A percentile compares a stretch with the other conserved stretches of the same genome.
Conservation (phyloP, 1,140 invertebrate genomes). For the Octopus sinensis region DNA sequence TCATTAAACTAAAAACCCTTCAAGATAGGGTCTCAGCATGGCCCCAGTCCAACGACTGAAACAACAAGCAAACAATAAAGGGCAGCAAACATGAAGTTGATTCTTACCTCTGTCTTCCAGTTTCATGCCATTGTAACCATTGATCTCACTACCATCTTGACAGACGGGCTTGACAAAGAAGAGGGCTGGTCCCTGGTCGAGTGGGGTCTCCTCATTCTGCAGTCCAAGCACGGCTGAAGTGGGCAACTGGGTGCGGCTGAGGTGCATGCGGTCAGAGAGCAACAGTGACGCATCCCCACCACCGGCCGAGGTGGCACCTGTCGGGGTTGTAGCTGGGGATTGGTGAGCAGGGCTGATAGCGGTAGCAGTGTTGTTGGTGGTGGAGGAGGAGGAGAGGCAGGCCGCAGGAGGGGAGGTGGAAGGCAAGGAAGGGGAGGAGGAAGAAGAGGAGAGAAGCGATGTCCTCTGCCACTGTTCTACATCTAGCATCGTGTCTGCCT, state of each 20-base stretch:
- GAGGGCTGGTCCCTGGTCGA: constrained; percentile 36
- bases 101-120: constrained; percentile 49
- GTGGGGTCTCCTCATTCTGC: constrained; percentile 31
- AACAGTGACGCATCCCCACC: no score
- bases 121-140: constrained; percentile 39
- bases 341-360: constrained; percentile 2
- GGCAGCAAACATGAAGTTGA: not conserved
- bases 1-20: no score
- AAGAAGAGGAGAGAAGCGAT: not conserved
- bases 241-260: constrained; percentile 17
- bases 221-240: constrained; percentile 43
- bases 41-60: no score
- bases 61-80: no score
- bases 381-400: not conserved
- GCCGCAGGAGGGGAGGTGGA: not conserved
- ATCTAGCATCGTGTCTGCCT: not conserved
- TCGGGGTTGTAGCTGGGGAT: not conserved
- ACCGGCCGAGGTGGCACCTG: not conserved
- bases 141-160: constrained; percentile 43
- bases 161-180: constrained; percentile 52
- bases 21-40: no score
- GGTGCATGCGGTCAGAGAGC: not conserved
- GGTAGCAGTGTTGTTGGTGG: not conserved
- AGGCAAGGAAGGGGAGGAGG: not conserved
- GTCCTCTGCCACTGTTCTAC: not conserved